A percentile compares a stretch with the other conserved stretches of the same genome.
These are phyloP conservation scores for Anguilla obscura DNA, from an alignment of 2,797 vertebrate genomes.

Conservation along the genomic window DNA sequence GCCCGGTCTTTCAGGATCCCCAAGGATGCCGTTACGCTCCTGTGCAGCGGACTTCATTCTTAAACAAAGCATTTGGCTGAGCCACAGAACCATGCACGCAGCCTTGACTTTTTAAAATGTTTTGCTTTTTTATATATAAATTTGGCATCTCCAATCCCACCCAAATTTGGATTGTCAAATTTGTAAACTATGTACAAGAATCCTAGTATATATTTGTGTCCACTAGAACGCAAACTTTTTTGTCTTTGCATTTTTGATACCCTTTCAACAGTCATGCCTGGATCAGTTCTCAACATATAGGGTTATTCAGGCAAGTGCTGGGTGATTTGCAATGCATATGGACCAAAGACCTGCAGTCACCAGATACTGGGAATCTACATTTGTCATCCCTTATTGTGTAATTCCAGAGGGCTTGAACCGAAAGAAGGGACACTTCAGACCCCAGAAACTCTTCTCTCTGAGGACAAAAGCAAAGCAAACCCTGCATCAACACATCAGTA, in stretches of 20 bases:
- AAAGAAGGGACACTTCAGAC: neutral
- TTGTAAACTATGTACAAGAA: neutral
- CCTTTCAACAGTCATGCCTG: neutral
- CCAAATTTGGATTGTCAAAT: too few relatives aligned
- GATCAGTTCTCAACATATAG: neutral
- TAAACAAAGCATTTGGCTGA: conserved; percentile 18
- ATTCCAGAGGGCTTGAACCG: neutral
- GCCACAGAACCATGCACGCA: conserved; percentile 31
- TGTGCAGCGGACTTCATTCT: neutral
- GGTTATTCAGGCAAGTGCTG: neutral
- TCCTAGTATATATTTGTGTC: neutral
- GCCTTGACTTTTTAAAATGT: neutral
- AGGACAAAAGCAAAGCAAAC: neutral
- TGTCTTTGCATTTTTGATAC: neutral
- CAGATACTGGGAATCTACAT: neutral
- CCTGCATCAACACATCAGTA: neutral
- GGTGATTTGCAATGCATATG: too few relatives aligned
- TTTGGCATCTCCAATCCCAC: neutral
- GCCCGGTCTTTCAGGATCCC: conserved; percentile 38
- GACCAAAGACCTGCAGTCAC: neutral
- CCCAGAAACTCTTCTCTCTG: neutral
- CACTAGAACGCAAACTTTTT: neutral
- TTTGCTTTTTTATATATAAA: neutral
- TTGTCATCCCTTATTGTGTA: neutral
- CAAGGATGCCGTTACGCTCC: neutral